Evolutionary conservation across 2,113 vertebrate species (phyloP).

Genomic region (Albula glossodonta): DNA sequence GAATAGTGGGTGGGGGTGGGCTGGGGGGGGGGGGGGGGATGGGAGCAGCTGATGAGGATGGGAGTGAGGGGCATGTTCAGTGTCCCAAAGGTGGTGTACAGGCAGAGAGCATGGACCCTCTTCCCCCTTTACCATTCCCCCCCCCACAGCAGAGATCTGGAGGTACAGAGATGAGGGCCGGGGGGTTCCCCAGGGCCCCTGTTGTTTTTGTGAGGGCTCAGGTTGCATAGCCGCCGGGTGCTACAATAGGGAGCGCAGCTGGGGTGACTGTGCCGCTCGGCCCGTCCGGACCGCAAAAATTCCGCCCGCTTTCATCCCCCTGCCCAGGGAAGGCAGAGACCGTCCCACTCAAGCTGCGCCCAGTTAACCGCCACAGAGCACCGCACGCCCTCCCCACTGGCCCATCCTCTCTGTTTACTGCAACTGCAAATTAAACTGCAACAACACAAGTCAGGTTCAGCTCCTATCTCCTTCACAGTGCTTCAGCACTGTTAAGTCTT

Average conservation of each 20-base stretch:
- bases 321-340: neutral
- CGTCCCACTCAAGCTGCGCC: neutral
- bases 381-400: neutral
- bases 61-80: neutral
- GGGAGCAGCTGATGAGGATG: slow-evolving; percentile 8
- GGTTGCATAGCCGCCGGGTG: neutral
- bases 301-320: neutral
- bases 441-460: neutral
- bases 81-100: neutral
- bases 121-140: neutral
- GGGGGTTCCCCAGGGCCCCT: neutral
- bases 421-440: neutral
- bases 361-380: neutral
- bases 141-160: neutral
- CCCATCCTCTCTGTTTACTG: neutral
- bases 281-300: neutral
- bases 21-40: neutral
- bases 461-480: neutral
- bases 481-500: neutral
- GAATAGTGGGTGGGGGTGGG: neutral
- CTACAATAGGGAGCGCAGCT: neutral
- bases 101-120: neutral
- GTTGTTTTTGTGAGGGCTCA: neutral
- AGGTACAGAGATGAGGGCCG: neutral
- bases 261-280: neutral